Evolutionary conservation across 2,888 invertebrate genomes (phyloP).

Genomic region (Spilarctia lutea): DNA sequence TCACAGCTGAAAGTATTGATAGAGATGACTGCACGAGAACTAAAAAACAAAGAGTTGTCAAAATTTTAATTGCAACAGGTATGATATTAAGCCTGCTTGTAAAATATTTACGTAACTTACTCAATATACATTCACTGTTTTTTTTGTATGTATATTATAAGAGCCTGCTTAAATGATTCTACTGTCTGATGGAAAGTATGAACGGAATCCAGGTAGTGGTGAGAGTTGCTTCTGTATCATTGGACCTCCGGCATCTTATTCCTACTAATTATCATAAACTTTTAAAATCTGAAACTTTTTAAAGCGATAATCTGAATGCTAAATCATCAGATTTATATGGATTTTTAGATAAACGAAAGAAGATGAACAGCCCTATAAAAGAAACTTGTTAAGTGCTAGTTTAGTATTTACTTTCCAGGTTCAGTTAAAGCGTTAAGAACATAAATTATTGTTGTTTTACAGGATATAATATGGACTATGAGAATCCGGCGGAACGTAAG

Average conservation of each 20-base stretch:
- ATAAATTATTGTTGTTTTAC: background rate
- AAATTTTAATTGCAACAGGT: slow-evolving; percentile 34
- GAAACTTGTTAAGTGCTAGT: background rate
- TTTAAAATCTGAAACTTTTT: background rate
- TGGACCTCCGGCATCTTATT: too few species aligned
- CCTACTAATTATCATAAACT: background rate
- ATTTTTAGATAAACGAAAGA: too few species aligned
- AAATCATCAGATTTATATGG: background rate
- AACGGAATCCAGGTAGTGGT: too few species aligned
- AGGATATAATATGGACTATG: background rate
- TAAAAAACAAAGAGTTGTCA: slow-evolving; percentile 37
- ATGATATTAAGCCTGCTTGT: background rate
- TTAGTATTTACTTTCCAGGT: background rate
- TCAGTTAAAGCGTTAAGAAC: background rate
- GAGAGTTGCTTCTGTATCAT: too few species aligned
- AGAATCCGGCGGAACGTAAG: slow-evolving; percentile 18
- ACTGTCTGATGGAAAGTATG: too few species aligned
- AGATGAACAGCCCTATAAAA: background rate
- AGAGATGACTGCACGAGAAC: slow-evolving; percentile 26
- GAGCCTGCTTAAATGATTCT: too few species aligned
- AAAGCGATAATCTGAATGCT: background rate
- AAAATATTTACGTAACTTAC: background rate
- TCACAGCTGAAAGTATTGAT: slow-evolving; percentile 17
- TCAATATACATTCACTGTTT: background rate
- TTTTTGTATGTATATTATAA: too few species aligned